Conservation (phyloP, 2,797 vertebrate species). For the Urophycis tenuis region DNA sequence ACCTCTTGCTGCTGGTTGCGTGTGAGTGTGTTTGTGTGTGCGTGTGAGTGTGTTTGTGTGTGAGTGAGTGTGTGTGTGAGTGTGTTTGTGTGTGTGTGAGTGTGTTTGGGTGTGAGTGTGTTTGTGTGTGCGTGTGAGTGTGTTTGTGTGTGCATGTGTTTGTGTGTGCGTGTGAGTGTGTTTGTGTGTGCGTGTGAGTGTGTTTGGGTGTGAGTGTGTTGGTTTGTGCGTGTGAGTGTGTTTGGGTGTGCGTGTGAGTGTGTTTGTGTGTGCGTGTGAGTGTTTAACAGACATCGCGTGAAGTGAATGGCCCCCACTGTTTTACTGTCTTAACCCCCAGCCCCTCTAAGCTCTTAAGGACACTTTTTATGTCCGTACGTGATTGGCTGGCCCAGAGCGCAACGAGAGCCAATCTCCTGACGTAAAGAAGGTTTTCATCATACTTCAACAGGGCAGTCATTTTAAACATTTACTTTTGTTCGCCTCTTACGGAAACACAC, state of each 20-base stretch:
- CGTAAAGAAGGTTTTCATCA: conserved; percentile 24
- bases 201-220: conserved; percentile 13
- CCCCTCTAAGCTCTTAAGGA: conserved; percentile 10
- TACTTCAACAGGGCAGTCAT: conserved; percentile 8
- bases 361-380: conserved; percentile 13
- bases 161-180: conserved; percentile 23
- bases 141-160: conserved; percentile 15
- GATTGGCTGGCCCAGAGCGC: conserved; percentile 7
- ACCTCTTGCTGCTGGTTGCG: conserved; percentile 44
- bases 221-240: conserved; percentile 22
- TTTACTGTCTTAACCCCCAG: neutral
- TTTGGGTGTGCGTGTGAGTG: conserved; percentile 21
- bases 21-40: conserved; percentile 16
- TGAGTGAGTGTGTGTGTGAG: too few relatives aligned
- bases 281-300: conserved; percentile 4
- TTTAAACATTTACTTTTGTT: conserved; percentile 30
- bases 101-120: conserved; percentile 22
- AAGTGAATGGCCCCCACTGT: conserved; percentile 29
- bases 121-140: conserved; percentile 23
- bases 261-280: conserved; percentile 24
- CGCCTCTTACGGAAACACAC: conserved; percentile 24
- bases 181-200: conserved; percentile 23
- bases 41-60: conserved; percentile 27
- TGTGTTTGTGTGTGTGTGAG: conserved; percentile 21
- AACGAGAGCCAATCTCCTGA: conserved; percentile 23